Evolutionary conservation across 2,113 vertebrate genomes (phyloP).

Genomic region (Esox niger): DNA sequence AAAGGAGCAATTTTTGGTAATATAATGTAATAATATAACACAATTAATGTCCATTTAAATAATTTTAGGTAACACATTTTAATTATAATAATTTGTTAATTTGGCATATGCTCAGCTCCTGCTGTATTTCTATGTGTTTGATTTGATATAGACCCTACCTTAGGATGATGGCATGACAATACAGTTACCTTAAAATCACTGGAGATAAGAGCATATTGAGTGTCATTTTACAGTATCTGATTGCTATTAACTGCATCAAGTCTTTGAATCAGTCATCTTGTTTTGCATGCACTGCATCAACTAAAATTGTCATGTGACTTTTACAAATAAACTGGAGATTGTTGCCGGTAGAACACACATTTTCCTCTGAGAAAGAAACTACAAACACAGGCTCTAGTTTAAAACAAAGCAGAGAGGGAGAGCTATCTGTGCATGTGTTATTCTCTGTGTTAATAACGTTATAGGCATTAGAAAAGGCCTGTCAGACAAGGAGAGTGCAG

Average conservation of each 20-base stretch:
- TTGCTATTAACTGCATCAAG: background rate
- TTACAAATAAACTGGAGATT: background rate
- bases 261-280: background rate
- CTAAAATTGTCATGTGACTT: background rate
- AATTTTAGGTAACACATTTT: background rate
- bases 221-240: background rate
- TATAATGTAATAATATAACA: constrained; percentile 21
- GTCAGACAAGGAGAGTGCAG: background rate
- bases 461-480: background rate
- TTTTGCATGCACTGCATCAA: background rate
- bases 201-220: background rate
- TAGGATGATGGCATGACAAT: background rate
- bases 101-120: constrained; percentile 13
- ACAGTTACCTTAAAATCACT: background rate
- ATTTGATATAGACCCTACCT: constrained; percentile 4
- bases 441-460: background rate
- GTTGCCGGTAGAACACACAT: background rate
- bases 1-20: constrained; percentile 1
- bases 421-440: background rate
- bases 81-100: background rate
- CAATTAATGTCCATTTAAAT: constrained; percentile 16
- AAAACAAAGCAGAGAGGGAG: background rate
- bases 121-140: constrained; percentile 12
- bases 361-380: background rate
- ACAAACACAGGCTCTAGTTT: background rate